phyloP scores from a whole-genome alignment of 1,140 invertebrate species.

The Euwallacea similis region DNA sequence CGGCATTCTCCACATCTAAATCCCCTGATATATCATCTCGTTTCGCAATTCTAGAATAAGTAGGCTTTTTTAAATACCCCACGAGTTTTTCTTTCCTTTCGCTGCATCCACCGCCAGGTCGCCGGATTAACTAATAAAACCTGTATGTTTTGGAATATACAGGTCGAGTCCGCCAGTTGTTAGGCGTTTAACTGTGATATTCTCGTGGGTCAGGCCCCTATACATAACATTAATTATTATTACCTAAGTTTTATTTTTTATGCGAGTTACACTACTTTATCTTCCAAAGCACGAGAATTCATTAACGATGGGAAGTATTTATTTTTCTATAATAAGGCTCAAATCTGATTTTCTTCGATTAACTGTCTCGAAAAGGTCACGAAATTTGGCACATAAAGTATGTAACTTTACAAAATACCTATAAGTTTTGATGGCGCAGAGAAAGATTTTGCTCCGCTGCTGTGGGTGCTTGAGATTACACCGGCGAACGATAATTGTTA shows the following conservation, averaged over 20 bases:
- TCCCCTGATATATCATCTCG: too few species aligned
- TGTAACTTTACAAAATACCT: neutral
- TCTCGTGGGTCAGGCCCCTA: constrained; percentile 51
- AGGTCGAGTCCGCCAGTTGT: constrained; percentile 42
- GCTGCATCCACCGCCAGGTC: too few species aligned
- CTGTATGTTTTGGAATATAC: constrained; percentile 41
- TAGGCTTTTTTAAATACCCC: too few species aligned
- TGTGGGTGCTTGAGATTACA: too few species aligned
- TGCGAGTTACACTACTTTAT: neutral
- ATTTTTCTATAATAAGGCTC: neutral
- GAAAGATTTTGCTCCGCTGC: too few species aligned
- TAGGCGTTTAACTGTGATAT: constrained; percentile 51
- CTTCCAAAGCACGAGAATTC: neutral
- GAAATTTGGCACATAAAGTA: neutral
- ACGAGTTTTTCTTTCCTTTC: too few species aligned
- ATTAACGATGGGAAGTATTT: neutral
- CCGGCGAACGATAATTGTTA: too few species aligned
- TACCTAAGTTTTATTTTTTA: constrained; percentile 6
- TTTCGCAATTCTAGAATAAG: too few species aligned
- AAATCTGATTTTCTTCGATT: neutral
- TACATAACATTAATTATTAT: constrained; percentile 27
- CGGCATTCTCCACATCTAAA: neutral
- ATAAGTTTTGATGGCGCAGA: too few species aligned
- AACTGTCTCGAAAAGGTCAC: neutral
- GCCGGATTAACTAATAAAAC: constrained; percentile 21